Percentiles rank a stretch among this genome's conserved stretches.
Evolutionary conservation across 2,113 vertebrate genomes (phyloP).

Genomic region (Macaca mulatta): DNA sequence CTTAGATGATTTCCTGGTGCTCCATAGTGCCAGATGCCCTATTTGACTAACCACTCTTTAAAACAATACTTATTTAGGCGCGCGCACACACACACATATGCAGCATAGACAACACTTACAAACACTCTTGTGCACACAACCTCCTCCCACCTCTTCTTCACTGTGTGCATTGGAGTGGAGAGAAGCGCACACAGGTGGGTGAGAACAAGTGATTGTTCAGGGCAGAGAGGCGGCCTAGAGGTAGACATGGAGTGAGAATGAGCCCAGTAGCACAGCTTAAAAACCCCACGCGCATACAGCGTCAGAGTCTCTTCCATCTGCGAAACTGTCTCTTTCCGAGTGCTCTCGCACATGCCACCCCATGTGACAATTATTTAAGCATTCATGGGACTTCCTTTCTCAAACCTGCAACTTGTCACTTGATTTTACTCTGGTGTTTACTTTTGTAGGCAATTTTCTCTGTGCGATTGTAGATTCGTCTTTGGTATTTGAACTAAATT

Average conservation of each 20-base stretch:
- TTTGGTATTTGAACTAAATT: slow-evolving; percentile 19
- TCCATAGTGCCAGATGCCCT: neutral
- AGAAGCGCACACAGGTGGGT: neutral
- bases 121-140: no score
- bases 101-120: neutral
- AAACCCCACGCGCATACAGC: accelerated
- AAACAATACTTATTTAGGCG: neutral
- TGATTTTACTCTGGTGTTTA: neutral
- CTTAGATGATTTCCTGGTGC: neutral
- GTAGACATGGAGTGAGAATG: neutral
- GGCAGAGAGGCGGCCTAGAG: accelerated
- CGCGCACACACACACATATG: neutral
- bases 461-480: neutral
- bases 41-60: neutral
- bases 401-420: neutral
- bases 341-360: accelerated
- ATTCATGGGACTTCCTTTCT: neutral
- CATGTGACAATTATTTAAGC: neutral
- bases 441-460: neutral
- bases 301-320: neutral
- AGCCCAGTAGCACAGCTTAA: no score
- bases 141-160: neutral
- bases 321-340: neutral
- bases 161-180: accelerated
- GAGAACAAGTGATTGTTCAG: neutral